Conservation (phyloP, 2,888 invertebrate species). For the Imbricaverruca yamaguchii region DNA sequence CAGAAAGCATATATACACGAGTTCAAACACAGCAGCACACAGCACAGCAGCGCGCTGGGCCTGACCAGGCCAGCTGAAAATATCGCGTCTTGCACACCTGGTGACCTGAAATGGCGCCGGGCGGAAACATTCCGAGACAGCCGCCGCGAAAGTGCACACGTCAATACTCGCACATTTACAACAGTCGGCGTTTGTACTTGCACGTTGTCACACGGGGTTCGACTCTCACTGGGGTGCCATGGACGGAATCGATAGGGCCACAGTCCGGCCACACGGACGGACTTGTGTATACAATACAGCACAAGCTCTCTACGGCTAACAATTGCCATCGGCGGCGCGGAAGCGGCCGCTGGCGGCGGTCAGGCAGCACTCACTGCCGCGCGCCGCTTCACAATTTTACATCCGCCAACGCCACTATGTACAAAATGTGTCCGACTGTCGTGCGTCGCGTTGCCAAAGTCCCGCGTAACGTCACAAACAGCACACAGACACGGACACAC, state of each 20-base stretch:
- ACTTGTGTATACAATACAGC: background rate
- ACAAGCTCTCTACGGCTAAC: background rate
- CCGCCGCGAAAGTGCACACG: background rate
- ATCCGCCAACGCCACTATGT: too few species aligned
- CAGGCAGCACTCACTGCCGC: background rate
- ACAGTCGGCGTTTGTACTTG: background rate
- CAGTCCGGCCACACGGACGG: background rate
- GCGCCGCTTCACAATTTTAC: too few species aligned
- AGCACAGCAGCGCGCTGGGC: background rate
- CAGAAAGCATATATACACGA: background rate
- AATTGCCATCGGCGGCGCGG: background rate
- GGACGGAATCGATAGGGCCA: slow-evolving; percentile 17
- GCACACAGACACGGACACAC: too few species aligned
- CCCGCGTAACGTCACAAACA: too few species aligned
- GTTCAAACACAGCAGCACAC: background rate
- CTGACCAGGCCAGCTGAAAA: background rate
- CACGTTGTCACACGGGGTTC: background rate
- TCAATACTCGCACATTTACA: background rate
- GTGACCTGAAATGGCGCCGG: background rate
- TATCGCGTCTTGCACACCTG: background rate
- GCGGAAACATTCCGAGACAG: background rate
- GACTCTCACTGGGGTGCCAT: background rate
- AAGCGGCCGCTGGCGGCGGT: too few species aligned
- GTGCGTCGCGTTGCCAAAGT: too few species aligned
- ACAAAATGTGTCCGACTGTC: too few species aligned